These are phyloP conservation scores for Athalia cordata DNA, from an alignment of 2,888 invertebrate species.

Conservation along the genomic window DNA sequence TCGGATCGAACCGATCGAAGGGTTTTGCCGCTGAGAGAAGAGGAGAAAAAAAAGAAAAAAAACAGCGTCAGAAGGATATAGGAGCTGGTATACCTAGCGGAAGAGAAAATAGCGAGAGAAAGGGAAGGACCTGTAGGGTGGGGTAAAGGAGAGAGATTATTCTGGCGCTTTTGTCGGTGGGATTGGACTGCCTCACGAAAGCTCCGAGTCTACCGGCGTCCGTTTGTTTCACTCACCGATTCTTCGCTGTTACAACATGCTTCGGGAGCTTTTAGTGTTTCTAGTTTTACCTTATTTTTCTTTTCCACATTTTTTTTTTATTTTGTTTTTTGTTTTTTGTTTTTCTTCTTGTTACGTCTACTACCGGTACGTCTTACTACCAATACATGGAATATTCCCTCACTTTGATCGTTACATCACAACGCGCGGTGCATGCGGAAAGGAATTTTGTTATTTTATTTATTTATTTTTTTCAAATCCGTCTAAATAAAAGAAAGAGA, in stretches of 20 bases:
- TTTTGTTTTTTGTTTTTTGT: background rate
- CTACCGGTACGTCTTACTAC: background rate
- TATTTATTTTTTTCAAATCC: no score
- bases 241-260: slow-evolving; percentile 26
- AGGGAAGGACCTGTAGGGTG: background rate
- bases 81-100: slow-evolving; percentile 2
- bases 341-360: background rate
- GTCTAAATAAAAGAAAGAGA: no score
- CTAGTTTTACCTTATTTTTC: slow-evolving; percentile 20
- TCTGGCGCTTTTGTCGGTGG: slow-evolving; percentile 36
- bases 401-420: no score
- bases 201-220: slow-evolving; percentile 25
- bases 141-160: slow-evolving; percentile 9
- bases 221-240: slow-evolving; percentile 37
- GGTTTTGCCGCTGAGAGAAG: slow-evolving; percentile 6
- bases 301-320: background rate
- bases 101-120: background rate
- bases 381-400: no score
- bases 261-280: slow-evolving; percentile 35
- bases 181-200: slow-evolving; percentile 12
- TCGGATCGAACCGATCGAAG: background rate
- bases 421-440: background rate
- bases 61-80: background rate
- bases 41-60: background rate
- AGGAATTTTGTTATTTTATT: background rate